phyloP scores from a whole-genome alignment of 2,113 vertebrate genomes.

The Corapipo altera region DNA sequence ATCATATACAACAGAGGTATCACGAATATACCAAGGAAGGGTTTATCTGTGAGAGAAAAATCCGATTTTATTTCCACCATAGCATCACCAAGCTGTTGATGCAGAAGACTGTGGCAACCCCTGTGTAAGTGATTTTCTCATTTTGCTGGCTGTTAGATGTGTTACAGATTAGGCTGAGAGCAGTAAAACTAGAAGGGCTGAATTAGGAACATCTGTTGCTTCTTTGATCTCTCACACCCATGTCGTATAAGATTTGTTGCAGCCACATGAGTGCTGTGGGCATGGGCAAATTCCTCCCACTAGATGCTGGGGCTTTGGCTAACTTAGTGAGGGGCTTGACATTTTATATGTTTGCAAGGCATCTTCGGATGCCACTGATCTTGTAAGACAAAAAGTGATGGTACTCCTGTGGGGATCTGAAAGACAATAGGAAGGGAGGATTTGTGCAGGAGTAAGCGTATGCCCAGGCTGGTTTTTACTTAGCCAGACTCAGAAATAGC shows the following conservation, averaged over 20 bases:
- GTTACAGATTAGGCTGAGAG: neutral
- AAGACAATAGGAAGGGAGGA: neutral
- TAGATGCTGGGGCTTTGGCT: neutral
- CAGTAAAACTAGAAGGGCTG: neutral
- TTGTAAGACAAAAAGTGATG: neutral
- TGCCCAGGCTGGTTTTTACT: neutral
- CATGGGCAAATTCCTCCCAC: fast-evolving
- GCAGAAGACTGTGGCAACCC: neutral
- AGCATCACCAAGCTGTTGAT: neutral
- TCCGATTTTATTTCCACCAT: neutral
- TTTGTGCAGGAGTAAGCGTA: neutral
- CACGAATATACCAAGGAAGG: neutral
- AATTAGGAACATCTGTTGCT: neutral
- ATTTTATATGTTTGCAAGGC: neutral
- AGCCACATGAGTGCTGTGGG: fast-evolving
- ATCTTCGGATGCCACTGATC: neutral
- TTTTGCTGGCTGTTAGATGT: neutral
- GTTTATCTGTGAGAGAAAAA: neutral
- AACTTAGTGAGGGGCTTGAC: neutral
- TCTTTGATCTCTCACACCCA: fast-evolving
- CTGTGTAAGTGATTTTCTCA: neutral
- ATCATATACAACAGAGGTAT: neutral
- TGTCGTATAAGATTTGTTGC: fast-evolving
- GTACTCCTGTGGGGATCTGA: fast-evolving
- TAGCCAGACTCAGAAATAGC: neutral